phyloP scores from a whole-genome alignment of 1,140 invertebrate species.

The Solen grandis region DNA sequence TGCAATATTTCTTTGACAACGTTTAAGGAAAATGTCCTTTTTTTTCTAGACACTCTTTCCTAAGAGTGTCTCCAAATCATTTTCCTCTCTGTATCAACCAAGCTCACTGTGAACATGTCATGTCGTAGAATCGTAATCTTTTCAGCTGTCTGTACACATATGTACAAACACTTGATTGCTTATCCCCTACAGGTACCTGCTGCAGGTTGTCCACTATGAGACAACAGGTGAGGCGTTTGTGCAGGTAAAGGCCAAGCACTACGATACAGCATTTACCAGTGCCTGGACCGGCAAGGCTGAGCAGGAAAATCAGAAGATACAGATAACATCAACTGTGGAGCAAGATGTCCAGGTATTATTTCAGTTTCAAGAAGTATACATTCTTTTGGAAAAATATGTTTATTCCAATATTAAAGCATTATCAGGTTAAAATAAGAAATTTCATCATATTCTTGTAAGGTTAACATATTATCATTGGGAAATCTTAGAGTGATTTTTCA shows the following conservation, averaged over 20 bases:
- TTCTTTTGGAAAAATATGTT: too few relatives aligned
- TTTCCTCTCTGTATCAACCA: too few relatives aligned
- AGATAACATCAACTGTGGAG: conserved; percentile 1
- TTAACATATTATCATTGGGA: too few relatives aligned
- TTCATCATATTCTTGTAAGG: too few relatives aligned
- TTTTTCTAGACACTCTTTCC: too few relatives aligned
- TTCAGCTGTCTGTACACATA: background rate
- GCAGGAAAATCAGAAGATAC: conserved; percentile 21
- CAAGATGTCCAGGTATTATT: conserved; percentile 42
- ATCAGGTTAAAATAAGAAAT: too few relatives aligned
- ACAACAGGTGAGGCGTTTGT: background rate
- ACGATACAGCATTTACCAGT: conserved; percentile 10
- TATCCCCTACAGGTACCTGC: conserved; percentile 15
- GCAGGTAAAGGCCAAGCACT: conserved; percentile 5
- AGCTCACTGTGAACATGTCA: too few relatives aligned
- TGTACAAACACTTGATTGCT: background rate
- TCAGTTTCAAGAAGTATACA: too few relatives aligned
- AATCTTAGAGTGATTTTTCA: too few relatives aligned
- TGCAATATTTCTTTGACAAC: background rate
- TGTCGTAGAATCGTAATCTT: background rate
- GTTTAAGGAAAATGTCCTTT: too few relatives aligned
- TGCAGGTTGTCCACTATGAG: conserved; percentile 10
- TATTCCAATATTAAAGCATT: too few relatives aligned
- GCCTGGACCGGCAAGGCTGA: conserved; percentile 5
- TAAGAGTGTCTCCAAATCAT: too few relatives aligned